A percentile compares a stretch with the other conserved stretches of the same genome.
Conservation (phyloP, 2,888 invertebrate species). For the Pogonocherus hispidulus region DNA sequence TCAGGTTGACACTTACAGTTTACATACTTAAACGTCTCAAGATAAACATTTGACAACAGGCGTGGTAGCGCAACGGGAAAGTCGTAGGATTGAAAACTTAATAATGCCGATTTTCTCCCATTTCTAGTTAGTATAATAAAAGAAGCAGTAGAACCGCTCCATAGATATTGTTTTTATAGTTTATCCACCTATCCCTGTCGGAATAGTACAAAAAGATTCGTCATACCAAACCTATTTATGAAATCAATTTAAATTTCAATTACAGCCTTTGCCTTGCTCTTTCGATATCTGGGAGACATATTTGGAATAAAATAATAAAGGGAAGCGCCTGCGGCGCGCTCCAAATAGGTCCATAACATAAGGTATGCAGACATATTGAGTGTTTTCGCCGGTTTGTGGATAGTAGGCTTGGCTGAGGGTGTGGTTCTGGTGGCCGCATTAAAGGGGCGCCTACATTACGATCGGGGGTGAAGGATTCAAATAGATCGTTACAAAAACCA, state of each 20-base stretch:
- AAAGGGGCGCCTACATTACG: constrained; percentile 35
- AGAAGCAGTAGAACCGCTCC: no score
- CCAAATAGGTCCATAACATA: constrained; percentile 43
- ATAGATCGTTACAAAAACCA: constrained; percentile 23
- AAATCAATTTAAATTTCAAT: constrained; percentile 42
- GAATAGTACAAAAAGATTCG: background rate
- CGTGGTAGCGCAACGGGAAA: no score
- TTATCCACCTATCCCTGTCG: background rate
- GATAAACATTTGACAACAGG: no score
- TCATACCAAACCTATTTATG: constrained; percentile 24
- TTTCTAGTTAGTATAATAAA: no score
- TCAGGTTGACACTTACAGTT: no score
- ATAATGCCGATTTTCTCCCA: no score
- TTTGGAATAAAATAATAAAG: constrained; percentile 44
- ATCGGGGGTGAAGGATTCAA: constrained; percentile 37
- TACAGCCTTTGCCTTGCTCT: constrained; percentile 40
- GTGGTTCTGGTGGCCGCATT: constrained; percentile 42
- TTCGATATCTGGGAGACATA: constrained; percentile 37
- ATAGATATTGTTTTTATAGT: no score
- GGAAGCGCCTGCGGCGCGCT: constrained; percentile 37
- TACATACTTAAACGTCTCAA: no score
- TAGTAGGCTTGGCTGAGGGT: constrained; percentile 51
- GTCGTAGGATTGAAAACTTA: no score
- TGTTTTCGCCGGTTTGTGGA: constrained; percentile 44
- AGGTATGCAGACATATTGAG: constrained; percentile 53